Base-by-base conservation (phyloP, 2,797 vertebrate genomes). In the Bradypodion ventrale region DNA sequence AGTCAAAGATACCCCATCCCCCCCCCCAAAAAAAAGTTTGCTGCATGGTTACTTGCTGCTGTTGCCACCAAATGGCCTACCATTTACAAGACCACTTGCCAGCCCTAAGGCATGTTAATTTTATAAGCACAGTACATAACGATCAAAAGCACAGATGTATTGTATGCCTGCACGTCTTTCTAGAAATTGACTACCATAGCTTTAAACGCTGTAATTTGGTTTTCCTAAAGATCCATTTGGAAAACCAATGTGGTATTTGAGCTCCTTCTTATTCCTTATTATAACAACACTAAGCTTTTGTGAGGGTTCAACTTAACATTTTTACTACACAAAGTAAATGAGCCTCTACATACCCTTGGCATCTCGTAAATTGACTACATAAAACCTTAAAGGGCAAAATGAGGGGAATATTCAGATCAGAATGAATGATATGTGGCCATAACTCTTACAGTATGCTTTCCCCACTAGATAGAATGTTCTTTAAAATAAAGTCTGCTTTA, bases 201-300 rank as follows among this genome's bases (percentile, higher is more conserved):
- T 89, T 87, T 89, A 89, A 91, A 91, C 87, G 72, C 83, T 75
- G 68, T n/a, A 88, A 78, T 89, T 93, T 66, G 2, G 52, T 84
- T 92, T 90, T 83, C 80, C 56, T 69, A 84, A 91, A 87, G 40
- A 91, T 91, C 87, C 89, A 89, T 90, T 94, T 85, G 88, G 89
- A 91, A 79, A 80, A 12, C 73, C 83, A 84, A 89, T 8, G 59
- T 49, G 89, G 87, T 23, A 49, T 81, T 92, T 86, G 77, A 93
- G 88, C 59, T 89, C 75, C 90, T 94, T 89, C 91, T 92, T 87
- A 92, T 92, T 82, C 92, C 81, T 92, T 82, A 84, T 87, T 92
- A 93, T 83, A 91, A 91, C 91, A 92, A 91, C 59, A 75, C 91
- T 80, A 90, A 87, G 77, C 79, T 85, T 90, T 80, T 87, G 69